Percentiles rank a stretch among this genome's conserved stretches.
Evolutionary conservation across 2,797 vertebrate species (phyloP).

Genomic region (Xerus rutilus): DNA sequence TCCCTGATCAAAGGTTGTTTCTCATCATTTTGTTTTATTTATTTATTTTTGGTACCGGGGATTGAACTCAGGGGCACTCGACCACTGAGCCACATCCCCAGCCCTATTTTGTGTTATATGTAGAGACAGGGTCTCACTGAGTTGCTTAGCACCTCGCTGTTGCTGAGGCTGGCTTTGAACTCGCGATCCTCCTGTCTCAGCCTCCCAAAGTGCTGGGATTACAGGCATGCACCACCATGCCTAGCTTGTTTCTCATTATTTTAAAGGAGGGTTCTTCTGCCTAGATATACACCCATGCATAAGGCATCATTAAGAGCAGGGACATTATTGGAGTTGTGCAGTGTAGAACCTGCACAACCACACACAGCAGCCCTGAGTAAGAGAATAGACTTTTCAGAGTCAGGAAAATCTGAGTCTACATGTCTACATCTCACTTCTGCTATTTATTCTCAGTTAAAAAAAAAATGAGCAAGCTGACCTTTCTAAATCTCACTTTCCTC

Average conservation of each 20-base stretch:
- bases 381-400: neutral
- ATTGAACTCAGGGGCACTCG: too few relatives aligned
- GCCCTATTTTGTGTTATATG: too few relatives aligned
- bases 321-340: neutral
- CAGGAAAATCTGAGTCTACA: neutral
- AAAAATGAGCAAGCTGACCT: neutral
- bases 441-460: neutral
- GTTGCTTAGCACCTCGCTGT: too few relatives aligned
- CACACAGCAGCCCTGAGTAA: neutral
- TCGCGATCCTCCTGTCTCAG: too few relatives aligned
- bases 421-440: neutral
- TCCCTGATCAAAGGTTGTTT: neutral
- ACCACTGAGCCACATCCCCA: too few relatives aligned
- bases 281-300: neutral
- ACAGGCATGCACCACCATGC: too few relatives aligned
- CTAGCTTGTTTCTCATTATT: neutral
- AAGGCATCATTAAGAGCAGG: neutral
- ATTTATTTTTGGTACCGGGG: too few relatives aligned
- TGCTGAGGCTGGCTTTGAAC: too few relatives aligned
- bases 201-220: too few relatives aligned
- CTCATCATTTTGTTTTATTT: neutral
- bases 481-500: conserved; percentile 40
- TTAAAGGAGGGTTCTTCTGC: neutral
- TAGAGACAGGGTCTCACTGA: too few relatives aligned
- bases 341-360: neutral